Evolutionary conservation across 2,797 vertebrate species (phyloP), one percentile per base, ranked within the genome.

Genomic region (Rhinella marina): DNA sequence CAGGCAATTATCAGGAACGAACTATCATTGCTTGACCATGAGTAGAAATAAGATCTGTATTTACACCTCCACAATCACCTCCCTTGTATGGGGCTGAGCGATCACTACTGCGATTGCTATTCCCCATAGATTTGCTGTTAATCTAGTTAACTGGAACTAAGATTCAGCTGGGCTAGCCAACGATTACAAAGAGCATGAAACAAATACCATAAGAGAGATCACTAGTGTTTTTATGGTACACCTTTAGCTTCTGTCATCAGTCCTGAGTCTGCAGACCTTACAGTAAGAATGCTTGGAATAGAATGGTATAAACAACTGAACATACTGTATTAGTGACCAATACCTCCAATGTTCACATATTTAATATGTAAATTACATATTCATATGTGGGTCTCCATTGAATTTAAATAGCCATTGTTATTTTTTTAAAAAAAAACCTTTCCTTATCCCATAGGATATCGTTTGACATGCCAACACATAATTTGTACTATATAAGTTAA

Each of bases 401-500:
- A 75, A 73, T 84, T 59, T 23, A 57, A 59, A 73, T 59, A 54
- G 21, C 21, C 8, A 50, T 23, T 61, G 6, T 23, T 41, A 6
- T 75, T 50, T 16, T 57, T 57, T 56, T 8, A 41, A 21, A 32
- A 56, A 84, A 73, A 32, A 73, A 56, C 54, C 21, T 7, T 82
- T 27, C 50, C 0, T 75, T 59, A 70, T 50, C 70, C 52, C 82
- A 59, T 7, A 72, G 70, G 82, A 84, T 41, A 73, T 48, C 2
- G 75, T 59, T 82, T 75, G 66, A 75, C 86, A 62, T 52, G 29
- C 78, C 56, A 52, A 41, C 78, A 82, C 79, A 87, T 50, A 81
- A 62, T 61, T 81, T 70, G 32, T 52, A 81, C 68, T 62, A 59
- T 75, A 75, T 52, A 87, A 81, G 66, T 75, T 72, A 82, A 82